Evolutionary conservation across 2,888 invertebrate species (phyloP).

Genomic region (Tipula confusa): DNA sequence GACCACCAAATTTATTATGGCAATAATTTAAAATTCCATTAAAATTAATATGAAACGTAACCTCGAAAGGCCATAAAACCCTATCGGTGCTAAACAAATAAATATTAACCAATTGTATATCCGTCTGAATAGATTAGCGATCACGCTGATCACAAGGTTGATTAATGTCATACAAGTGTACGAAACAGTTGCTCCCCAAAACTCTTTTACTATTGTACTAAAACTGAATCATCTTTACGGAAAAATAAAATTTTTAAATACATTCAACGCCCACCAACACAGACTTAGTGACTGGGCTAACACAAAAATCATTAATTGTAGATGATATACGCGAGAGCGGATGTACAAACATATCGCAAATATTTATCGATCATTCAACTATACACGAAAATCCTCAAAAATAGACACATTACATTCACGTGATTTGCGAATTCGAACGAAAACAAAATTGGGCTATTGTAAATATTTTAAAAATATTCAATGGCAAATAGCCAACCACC

Average conservation of each 20-base stretch:
- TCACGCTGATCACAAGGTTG: too few relatives aligned
- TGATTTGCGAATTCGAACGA: not conserved
- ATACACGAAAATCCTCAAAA: not conserved
- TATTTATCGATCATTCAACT: conserved; percentile 25
- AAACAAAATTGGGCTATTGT: not conserved
- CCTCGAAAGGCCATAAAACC: not conserved
- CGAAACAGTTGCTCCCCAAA: not conserved
- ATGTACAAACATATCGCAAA: not conserved
- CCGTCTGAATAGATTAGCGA: too few relatives aligned
- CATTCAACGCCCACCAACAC: not conserved
- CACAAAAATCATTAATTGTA: not conserved
- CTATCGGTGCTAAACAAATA: not conserved
- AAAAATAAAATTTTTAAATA: not conserved
- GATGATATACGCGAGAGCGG: not conserved
- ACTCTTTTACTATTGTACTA: not conserved
- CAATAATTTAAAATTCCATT: too few relatives aligned
- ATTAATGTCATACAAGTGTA: too few relatives aligned
- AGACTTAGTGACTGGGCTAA: not conserved
- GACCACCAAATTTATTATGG: too few relatives aligned
- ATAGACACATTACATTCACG: not conserved
- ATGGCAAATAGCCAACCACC: not conserved
- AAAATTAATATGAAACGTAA: not conserved
- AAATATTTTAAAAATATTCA: not conserved
- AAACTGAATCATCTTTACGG: not conserved
- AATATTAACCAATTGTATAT: too few relatives aligned